Base-by-base conservation (phyloP, 2,113 vertebrate species). In the Siniperca knerii region DNA sequence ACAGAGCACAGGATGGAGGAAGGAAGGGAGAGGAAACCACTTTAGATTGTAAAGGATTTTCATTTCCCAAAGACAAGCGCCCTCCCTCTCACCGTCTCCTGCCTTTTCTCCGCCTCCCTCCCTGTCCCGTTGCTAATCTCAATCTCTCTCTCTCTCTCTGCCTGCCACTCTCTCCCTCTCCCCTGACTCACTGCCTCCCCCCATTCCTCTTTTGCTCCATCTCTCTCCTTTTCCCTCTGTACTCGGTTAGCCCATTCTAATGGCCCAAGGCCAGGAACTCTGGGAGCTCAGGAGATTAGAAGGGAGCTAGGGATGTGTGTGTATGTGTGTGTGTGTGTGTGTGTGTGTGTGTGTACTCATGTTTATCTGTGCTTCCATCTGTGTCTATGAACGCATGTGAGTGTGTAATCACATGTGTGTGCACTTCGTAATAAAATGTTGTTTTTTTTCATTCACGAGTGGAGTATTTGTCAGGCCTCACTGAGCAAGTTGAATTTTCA, bases 11-110 rank as follows among this genome's bases (percentile, higher is more conserved):
- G 92, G 95, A 93, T 75, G 80, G 84, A 90, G 88, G 87, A 79
- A 86, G 88, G 88, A 84, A 96, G 96, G 94, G 90, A 97, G 92
- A 96, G 96, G 96, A 97, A 98, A 97, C 96, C 95, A 96, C 96
- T 97, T 94, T 48, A 75, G 68, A 94, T 93, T 96, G 96, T 96
- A 95, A 96, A 97, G 95, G 96, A 95, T 96, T 96, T 97, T 95
- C 95, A 96, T 97, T 97, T 97, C 96, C 97, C 90, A 95, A 94
- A 91, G 93, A 95, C 97, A 96, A 95, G 95, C 94, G 44, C 85
- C 86, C 94, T 94, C 88, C 83, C 86, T 83, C 55, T 83, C 62
- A 9, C 83, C 90, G 75, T 85, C 88, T 91, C 78, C 81, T 55
- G 73, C 76, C 50, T 69, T 29, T 65, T 64, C 46, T 69, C 40